Conservation (phyloP, 2,888 invertebrate genomes). For the Platycnemis pennipes region DNA sequence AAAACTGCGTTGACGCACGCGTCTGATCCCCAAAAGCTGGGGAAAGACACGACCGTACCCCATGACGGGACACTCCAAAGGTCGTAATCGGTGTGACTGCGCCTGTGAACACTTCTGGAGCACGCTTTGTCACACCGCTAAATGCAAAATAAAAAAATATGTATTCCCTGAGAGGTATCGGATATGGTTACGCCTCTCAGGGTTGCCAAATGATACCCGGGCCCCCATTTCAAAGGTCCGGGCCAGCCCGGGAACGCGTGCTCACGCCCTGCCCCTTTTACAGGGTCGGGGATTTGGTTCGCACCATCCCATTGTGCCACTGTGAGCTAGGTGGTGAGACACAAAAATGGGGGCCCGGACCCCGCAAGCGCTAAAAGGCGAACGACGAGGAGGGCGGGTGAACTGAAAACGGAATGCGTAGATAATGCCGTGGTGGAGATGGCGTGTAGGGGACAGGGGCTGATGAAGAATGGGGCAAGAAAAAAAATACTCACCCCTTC, state of each 20-base stretch:
- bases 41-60: not conserved
- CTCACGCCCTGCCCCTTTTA: not conserved
- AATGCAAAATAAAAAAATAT: slow-evolving; percentile 5
- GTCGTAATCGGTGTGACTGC: not conserved
- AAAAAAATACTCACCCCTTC: not conserved
- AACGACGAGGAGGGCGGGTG: too few species aligned
- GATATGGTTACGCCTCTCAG: not conserved
- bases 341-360: not conserved
- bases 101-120: not conserved
- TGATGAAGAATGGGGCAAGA: not conserved
- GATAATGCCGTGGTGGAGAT: not conserved
- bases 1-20: slow-evolving; percentile 18
- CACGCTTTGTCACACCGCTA: not conserved
- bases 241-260: not conserved
- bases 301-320: not conserved
- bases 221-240: not conserved
- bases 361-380: not conserved
- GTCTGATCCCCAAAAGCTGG: not conserved
- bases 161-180: not conserved
- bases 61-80: not conserved
- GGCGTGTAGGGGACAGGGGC: not conserved
- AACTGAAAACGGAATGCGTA: not conserved
- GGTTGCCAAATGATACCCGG: not conserved
- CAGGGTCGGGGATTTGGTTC: not conserved
- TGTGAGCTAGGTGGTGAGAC: not conserved